Percentiles rank a stretch among this genome's conserved stretches.
Evolutionary conservation across 2,888 invertebrate genomes (phyloP).

Genomic region (Drosophila macrothrix): DNA sequence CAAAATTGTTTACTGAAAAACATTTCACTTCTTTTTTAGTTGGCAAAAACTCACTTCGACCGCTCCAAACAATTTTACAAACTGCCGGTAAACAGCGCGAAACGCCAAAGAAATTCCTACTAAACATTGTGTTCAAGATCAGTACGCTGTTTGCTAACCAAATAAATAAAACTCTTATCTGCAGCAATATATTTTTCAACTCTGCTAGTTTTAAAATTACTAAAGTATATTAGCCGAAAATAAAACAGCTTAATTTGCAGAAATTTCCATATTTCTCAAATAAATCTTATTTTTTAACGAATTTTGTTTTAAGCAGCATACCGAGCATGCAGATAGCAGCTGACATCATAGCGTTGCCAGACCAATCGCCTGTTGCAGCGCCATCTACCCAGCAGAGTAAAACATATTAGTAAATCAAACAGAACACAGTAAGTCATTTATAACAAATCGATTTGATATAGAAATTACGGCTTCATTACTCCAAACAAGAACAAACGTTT

Average conservation of each 20-base stretch:
- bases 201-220: neutral
- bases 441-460: constrained; percentile 15
- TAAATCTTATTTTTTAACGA: neutral
- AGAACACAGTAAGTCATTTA: constrained; percentile 45
- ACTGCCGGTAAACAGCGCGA: constrained; percentile 37
- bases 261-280: neutral
- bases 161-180: neutral
- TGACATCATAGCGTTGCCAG: constrained; percentile 28
- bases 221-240: neutral
- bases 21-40: neutral
- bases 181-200: neutral
- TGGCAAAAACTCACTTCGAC: constrained; percentile 20
- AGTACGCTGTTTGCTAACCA: constrained; percentile 30
- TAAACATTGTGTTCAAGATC: neutral
- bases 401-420: neutral
- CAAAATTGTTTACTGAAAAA: too few species aligned
- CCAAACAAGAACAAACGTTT: constrained; percentile 19
- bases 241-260: neutral
- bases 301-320: constrained; percentile 14
- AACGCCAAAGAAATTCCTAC: constrained; percentile 20
- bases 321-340: constrained; percentile 26
- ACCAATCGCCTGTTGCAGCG: neutral
- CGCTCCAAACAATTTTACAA: constrained; percentile 25
- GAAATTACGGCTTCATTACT: constrained; percentile 19
- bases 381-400: constrained; percentile 29